These are phyloP conservation scores for Brienomyrus brachyistius DNA, from an alignment of 2,113 vertebrate genomes.

Conservation along the genomic window DNA sequence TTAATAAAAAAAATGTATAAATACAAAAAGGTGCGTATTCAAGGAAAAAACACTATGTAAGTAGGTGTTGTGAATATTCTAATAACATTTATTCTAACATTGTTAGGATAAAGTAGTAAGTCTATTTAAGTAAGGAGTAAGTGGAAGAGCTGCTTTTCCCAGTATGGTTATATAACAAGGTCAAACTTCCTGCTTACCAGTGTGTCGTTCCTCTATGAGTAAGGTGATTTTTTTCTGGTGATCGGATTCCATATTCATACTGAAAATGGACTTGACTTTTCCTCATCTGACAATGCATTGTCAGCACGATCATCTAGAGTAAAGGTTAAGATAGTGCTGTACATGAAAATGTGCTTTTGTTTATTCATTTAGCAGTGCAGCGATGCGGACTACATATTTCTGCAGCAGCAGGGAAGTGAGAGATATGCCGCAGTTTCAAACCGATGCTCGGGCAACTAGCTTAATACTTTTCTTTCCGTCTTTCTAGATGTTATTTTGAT, in stretches of 20 bases:
- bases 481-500: neutral
- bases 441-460: neutral
- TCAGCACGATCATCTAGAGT: neutral
- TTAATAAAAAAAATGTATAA: neutral
- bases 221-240: neutral
- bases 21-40: neutral
- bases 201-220: neutral
- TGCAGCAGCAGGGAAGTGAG: slow-evolving; percentile 9
- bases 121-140: neutral
- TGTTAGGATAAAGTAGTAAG: neutral
- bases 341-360: neutral
- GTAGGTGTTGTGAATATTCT: neutral
- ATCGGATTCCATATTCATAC: neutral
- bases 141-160: neutral
- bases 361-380: neutral
- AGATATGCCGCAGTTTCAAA: slow-evolving; percentile 2
- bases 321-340: neutral
- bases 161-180: neutral
- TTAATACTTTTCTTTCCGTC: neutral
- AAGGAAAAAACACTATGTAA: neutral
- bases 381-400: neutral
- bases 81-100: neutral
- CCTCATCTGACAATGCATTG: neutral
- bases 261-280: neutral
- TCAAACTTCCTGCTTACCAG: neutral